A percentile compares a stretch with the other conserved stretches of the same genome.
These are phyloP conservation scores for Ceratoteleas bidentatus DNA, from an alignment of 1,140 invertebrate species.

Conservation along the genomic window DNA sequence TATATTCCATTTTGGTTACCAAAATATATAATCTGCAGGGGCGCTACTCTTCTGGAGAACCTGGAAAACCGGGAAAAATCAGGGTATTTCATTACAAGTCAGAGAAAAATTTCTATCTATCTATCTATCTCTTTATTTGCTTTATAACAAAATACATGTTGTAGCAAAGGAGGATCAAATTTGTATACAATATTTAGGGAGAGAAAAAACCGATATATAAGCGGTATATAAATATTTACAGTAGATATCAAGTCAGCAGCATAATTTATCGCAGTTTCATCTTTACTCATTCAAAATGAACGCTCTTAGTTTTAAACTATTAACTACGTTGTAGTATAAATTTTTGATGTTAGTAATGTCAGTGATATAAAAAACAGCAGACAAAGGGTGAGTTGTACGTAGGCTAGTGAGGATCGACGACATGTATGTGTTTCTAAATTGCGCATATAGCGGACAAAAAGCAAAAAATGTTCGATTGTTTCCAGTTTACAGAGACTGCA, in stretches of 20 bases:
- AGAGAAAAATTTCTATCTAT: too few relatives aligned
- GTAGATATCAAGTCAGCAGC: background rate
- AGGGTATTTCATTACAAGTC: too few relatives aligned
- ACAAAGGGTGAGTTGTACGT: background rate
- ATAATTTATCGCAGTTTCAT: background rate
- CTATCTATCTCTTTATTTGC: too few relatives aligned
- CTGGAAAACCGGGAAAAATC: too few relatives aligned
- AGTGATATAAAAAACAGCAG: background rate
- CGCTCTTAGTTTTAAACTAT: constrained; percentile 1
- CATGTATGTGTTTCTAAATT: constrained; percentile 11
- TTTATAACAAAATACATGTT: too few relatives aligned
- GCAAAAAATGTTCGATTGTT: constrained; percentile 25
- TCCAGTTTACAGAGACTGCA: constrained; percentile 8
- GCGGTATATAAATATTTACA: background rate
- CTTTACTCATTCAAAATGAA: background rate
- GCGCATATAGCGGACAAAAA: constrained; percentile 6
- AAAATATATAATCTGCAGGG: too few relatives aligned
- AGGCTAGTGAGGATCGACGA: background rate
- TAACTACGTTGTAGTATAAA: background rate
- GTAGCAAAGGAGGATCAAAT: too few relatives aligned
- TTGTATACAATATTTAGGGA: too few relatives aligned
- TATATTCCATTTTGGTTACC: too few relatives aligned
- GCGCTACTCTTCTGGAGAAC: too few relatives aligned
- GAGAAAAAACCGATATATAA: background rate
- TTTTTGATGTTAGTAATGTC: background rate